Evolutionary conservation across 2,797 vertebrate genomes (phyloP).

Genomic region (Bufotes viridis): DNA sequence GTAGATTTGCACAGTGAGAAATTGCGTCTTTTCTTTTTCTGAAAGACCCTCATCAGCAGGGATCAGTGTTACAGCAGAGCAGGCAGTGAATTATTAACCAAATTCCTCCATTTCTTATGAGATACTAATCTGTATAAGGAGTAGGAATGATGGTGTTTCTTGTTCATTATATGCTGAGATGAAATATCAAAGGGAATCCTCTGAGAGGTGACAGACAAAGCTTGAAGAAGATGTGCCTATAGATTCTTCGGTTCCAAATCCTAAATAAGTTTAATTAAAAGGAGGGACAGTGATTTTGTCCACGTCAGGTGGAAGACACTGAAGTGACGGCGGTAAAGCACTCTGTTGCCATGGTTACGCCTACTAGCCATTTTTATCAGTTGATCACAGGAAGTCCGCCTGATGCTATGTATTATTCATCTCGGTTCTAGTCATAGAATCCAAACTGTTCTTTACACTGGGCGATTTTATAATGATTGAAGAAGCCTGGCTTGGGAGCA

Average conservation of each 20-base stretch:
- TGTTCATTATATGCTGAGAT: neutral
- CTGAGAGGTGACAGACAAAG: neutral
- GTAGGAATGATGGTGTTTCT: neutral
- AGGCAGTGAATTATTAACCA: neutral
- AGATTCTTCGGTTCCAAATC: neutral
- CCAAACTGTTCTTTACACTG: conserved; percentile 76
- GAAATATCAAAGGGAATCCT: conserved; percentile 5
- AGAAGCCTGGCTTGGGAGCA: conserved; percentile 70
- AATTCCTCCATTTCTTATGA: neutral
- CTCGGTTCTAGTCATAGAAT: conserved; percentile 75
- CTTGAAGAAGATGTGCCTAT: neutral
- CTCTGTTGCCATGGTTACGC: conserved; percentile 82
- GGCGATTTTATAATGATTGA: conserved; percentile 73
- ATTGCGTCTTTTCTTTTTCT: neutral
- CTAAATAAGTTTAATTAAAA: conserved; percentile 70
- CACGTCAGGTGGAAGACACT: conserved; percentile 68
- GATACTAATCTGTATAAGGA: neutral
- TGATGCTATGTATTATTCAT: conserved; percentile 80
- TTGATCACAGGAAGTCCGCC: conserved; percentile 76
- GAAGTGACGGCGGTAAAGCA: conserved; percentile 76
- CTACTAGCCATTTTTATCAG: conserved; percentile 78
- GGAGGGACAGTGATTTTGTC: conserved; percentile 69
- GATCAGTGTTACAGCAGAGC: neutral
- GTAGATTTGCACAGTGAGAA: neutral
- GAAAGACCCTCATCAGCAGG: neutral